A percentile compares a stretch with the other conserved stretches of the same genome.
Evolutionary conservation across 1,140 invertebrate genomes (phyloP).

Genomic region (Teleogryllus occipitalis): DNA sequence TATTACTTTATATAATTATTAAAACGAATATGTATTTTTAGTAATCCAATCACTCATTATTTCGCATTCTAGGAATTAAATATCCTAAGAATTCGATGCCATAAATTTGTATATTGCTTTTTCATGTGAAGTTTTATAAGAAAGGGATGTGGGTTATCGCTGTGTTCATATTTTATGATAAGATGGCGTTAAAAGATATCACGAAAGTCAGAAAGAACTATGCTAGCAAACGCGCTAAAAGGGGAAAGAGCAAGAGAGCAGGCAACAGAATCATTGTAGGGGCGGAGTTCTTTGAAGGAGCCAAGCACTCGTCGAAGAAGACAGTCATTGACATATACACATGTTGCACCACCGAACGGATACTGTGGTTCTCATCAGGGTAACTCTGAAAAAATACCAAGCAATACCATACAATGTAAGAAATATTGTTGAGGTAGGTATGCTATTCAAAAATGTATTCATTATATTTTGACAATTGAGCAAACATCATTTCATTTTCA

Average conservation of each 20-base stretch:
- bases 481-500: neutral
- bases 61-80: neutral
- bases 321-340: slow-evolving; percentile 82
- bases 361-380: slow-evolving; percentile 82
- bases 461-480: neutral
- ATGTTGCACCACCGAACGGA: slow-evolving; percentile 68
- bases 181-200: no score
- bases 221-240: no score
- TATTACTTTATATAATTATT: neutral
- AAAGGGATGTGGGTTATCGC: no score
- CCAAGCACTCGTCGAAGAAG: slow-evolving; percentile 76
- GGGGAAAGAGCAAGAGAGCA: no score
- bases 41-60: neutral
- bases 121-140: no score
- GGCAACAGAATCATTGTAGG: no score
- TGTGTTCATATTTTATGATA: no score
- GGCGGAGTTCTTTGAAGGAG: slow-evolving; percentile 13
- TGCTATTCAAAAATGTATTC: neutral
- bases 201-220: no score
- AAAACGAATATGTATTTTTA: neutral
- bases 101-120: no score
- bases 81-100: no score
- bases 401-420: no score
- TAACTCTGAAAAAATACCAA: slow-evolving; percentile 65
- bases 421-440: no score